phyloP scores from a whole-genome alignment of 2,888 invertebrate genomes.

The Watsonalla cultraria region DNA sequence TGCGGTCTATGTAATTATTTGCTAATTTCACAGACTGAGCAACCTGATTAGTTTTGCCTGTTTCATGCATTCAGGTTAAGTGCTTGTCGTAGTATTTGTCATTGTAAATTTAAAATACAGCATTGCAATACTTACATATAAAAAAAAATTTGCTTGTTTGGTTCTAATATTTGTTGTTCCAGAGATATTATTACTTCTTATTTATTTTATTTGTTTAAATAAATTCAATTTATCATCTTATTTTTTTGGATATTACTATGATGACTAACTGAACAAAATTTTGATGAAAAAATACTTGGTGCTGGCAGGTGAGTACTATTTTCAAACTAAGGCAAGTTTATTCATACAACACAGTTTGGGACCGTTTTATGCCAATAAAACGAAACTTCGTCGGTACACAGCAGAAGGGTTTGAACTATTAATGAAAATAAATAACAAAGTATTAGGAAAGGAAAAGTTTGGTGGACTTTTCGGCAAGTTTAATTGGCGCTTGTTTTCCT shows the following conservation, averaged over 20 bases:
- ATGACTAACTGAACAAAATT: too few relatives aligned
- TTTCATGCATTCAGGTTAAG: neutral
- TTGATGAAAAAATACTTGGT: too few relatives aligned
- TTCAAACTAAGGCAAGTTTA: neutral
- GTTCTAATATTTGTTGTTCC: too few relatives aligned
- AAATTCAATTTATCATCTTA: too few relatives aligned
- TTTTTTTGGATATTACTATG: too few relatives aligned
- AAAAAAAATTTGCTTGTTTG: too few relatives aligned
- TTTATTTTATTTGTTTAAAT: too few relatives aligned
- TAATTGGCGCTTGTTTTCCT: constrained; percentile 3
- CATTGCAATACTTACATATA: neutral
- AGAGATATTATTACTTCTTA: too few relatives aligned
- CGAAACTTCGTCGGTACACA: neutral
- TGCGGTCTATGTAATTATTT: constrained; percentile 35
- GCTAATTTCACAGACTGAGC: constrained; percentile 29
- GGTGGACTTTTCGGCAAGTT: constrained; percentile 1
- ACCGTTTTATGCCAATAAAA: neutral
- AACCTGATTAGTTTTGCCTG: constrained; percentile 12
- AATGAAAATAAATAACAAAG: constrained; percentile 14
- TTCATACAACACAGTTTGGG: too few relatives aligned
- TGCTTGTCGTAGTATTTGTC: neutral
- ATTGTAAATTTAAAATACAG: neutral
- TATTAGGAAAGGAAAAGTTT: constrained; percentile 1
- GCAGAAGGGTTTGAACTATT: constrained; percentile 14
- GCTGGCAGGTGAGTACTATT: too few relatives aligned